Evolutionary conservation across 2,113 vertebrate species (phyloP), one percentile per base, ranked within the genome.

Genomic region (Hippocampus barbouri): DNA sequence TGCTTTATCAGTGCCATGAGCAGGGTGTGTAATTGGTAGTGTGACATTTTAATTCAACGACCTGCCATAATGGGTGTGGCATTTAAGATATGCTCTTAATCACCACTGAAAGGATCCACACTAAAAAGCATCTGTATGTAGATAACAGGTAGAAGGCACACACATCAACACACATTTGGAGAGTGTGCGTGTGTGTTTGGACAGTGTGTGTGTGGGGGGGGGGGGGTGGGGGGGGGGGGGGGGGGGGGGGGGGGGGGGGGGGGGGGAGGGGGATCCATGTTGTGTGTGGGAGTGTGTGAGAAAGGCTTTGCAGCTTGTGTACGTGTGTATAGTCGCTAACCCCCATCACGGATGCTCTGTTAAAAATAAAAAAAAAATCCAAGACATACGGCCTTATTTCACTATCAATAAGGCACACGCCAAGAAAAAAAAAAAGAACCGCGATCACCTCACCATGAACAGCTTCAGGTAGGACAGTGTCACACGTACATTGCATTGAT

Each of bases 1-100:
- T 72, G 76, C 57, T 67, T 81, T 73, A 79, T 79, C 77, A 54
- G 69, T 69, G 72, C 60, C 60, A 69, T 83, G 84, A 77, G 69
- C 21, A 0, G 18, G 6, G 61, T 47, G 51, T 77, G 11, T 83
- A 87, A 88, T 83, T 85, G 83, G 78, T 59, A 57, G 63, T 69
- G 66, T 89, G 87, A 85, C 83, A 88, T 90, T 91, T 87, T 49
- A 79, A 76, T 86, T 86, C 78, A 75, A 80, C 75, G 80, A 47
- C 23, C 53, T 8, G 70, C 74, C 73, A 70, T 86, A 73, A 84
- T 87, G 79, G 77, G 70, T 66, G 78, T 79, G 82, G 74, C 78
- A 83, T 83, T 85, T 77, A 56, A 87, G 81, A 74, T 47, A 66
- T 72, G 69, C 71, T 69, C 71, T 83, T 77, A 70, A 84, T 86